These are phyloP conservation scores for Slavum lentiscoides DNA, from an alignment of 2,888 invertebrate species.

Conservation along the genomic window DNA sequence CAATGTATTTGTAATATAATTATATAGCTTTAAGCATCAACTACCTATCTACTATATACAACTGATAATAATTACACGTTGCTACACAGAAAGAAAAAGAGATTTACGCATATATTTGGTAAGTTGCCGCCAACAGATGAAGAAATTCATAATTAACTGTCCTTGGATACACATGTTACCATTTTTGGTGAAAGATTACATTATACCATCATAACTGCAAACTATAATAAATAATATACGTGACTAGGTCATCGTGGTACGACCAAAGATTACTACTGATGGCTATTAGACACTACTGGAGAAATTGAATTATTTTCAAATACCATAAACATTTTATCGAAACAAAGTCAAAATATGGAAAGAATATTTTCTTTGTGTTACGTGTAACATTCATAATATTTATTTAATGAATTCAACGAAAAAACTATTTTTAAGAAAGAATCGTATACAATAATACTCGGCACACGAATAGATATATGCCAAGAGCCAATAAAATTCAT, in stretches of 20 bases:
- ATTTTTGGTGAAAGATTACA: conserved; percentile 28
- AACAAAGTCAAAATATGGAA: background rate
- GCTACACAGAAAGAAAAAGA: background rate
- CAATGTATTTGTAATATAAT: conserved; percentile 4
- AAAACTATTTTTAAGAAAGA: too few species aligned
- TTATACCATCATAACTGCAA: background rate
- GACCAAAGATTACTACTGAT: background rate
- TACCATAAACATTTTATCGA: background rate
- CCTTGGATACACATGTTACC: conserved; percentile 31
- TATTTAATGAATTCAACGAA: too few species aligned
- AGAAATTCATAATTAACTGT: conserved; percentile 14
- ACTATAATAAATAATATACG: background rate
- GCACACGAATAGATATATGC: too few species aligned
- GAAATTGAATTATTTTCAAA: background rate
- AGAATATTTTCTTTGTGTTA: too few species aligned
- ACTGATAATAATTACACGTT: conserved; percentile 5
- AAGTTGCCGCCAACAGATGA: conserved; percentile 1
- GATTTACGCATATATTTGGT: background rate
- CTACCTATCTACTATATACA: background rate
- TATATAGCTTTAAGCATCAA: background rate
- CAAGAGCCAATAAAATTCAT: too few species aligned
- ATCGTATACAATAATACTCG: too few species aligned
- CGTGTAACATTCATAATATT: too few species aligned
- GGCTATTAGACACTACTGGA: background rate
- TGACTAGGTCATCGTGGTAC: conserved; percentile 3